Conservation (phyloP, 2,797 vertebrate genomes). For the Syngnathus rostellatus region DNA sequence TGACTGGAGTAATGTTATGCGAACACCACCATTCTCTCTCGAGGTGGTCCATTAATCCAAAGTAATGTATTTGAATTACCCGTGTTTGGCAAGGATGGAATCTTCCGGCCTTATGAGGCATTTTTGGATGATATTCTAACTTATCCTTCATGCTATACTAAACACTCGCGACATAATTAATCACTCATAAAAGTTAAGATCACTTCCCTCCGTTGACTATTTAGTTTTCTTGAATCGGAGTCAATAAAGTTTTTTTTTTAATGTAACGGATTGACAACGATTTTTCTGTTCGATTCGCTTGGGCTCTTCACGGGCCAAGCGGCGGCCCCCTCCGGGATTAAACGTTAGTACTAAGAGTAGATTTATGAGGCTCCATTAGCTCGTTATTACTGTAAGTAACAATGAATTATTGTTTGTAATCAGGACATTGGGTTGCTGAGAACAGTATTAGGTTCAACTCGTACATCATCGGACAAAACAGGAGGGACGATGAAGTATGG, state of each 20-base stretch:
- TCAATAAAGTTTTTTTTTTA: no score
- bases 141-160: not conserved
- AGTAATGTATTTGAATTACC: not conserved
- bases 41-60: conserved; percentile 8
- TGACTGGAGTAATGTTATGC: conserved; percentile 38
- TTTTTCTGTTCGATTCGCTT: conserved; percentile 9
- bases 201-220: no score
- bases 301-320: conserved; percentile 11
- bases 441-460: conserved; percentile 58
- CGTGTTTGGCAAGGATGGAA: not conserved
- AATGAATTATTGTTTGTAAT: conserved; percentile 73
- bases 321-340: conserved; percentile 26
- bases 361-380: conserved; percentile 68
- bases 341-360: conserved; percentile 26
- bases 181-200: not conserved
- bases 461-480: conserved; percentile 60
- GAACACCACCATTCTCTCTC: conserved; percentile 37
- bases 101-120: not conserved
- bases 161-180: not conserved
- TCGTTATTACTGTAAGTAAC: conserved; percentile 69
- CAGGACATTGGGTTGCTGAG: conserved; percentile 62
- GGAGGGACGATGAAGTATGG: conserved; percentile 43
- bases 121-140: not conserved
- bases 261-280: conserved; percentile 20
- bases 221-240: no score